Conservation (phyloP, 2,888 invertebrate species). For the Gandaritis pyraliata region DNA sequence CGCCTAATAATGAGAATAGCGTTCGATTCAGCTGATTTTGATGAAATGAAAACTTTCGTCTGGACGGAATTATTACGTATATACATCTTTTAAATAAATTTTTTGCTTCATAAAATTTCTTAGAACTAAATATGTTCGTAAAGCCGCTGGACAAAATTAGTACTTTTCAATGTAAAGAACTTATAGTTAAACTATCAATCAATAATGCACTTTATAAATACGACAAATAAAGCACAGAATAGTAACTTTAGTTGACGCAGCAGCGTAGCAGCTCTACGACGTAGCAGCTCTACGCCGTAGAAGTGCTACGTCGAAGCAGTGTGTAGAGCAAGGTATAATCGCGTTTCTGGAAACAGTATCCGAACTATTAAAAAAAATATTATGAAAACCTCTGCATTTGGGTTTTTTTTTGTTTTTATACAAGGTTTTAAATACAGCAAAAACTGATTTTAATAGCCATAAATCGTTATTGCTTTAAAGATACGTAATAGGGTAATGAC, state of each 20-base stretch:
- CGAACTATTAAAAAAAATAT: no score
- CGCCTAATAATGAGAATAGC: slow-evolving; percentile 24
- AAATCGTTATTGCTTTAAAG: slow-evolving; percentile 28
- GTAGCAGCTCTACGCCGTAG: slow-evolving; percentile 12
- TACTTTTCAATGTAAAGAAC: no score
- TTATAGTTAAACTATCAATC: no score
- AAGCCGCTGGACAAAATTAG: no score
- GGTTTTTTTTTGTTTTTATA: no score
- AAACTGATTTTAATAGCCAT: background rate
- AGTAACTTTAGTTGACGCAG: no score
- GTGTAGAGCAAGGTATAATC: background rate
- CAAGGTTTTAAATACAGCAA: background rate
- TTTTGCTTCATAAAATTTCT: no score
- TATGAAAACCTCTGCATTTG: no score
- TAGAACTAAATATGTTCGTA: no score
- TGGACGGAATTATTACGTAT: slow-evolving; percentile 43
- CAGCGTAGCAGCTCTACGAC: background rate
- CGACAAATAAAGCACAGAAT: no score
- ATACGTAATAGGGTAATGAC: slow-evolving; percentile 42
- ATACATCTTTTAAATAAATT: background rate
- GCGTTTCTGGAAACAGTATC: no score
- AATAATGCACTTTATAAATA: no score
- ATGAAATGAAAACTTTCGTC: slow-evolving; percentile 49
- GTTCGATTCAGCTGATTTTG: slow-evolving; percentile 44
- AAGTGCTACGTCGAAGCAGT: background rate